These are phyloP conservation scores for Macheiramphus alcinus DNA, from an alignment of 2,113 vertebrate genomes.

Conservation along the genomic window DNA sequence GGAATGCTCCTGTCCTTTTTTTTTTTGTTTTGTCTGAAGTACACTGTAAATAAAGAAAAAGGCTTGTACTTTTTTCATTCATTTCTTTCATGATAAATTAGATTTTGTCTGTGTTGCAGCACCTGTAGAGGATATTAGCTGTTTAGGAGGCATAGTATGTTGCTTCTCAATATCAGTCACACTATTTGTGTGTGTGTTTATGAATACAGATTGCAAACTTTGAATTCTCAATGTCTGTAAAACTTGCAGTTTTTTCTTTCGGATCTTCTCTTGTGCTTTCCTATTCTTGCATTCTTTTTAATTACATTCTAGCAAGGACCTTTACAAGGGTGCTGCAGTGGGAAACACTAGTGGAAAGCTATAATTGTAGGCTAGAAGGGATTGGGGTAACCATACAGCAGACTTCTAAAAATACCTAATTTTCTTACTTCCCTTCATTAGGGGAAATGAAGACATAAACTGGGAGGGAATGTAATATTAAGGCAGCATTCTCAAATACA, in stretches of 20 bases:
- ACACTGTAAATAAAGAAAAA: neutral
- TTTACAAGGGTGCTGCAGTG: slow-evolving; percentile 11
- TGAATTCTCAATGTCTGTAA: neutral
- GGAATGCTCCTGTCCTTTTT: neutral
- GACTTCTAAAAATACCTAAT: neutral
- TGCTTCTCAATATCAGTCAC: neutral
- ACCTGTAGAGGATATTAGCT: neutral
- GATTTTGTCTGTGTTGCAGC: neutral
- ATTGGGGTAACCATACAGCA: neutral
- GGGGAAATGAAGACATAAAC: neutral
- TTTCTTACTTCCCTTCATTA: neutral
- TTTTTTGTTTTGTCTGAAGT: neutral
- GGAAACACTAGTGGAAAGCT: neutral
- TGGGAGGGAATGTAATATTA: neutral
- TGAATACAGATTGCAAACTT: neutral
- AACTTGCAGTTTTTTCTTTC: neutral
- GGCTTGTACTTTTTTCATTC: neutral
- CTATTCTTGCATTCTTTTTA: neutral
- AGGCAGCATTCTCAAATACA: neutral
- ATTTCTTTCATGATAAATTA: neutral
- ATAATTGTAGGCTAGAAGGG: neutral
- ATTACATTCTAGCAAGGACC: neutral
- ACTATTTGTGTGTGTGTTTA: neutral
- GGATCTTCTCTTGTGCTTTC: neutral
- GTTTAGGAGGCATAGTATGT: neutral